Conservation (phyloP, 2,797 vertebrate genomes). For the Delichon dasypus region DNA sequence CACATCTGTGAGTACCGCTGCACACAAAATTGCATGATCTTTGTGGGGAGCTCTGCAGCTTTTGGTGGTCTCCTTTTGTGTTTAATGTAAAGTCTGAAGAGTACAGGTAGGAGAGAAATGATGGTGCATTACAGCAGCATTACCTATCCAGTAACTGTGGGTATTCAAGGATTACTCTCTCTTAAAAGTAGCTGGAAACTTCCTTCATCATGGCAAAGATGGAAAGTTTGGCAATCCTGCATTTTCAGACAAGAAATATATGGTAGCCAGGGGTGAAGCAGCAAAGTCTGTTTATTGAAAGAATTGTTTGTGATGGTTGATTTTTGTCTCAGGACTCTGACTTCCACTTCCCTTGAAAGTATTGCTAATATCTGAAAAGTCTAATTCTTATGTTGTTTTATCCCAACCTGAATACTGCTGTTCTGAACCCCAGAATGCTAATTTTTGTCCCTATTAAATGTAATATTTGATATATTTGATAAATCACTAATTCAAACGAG, state of each 20-base stretch:
- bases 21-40: not conserved
- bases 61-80: not conserved
- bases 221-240: not conserved
- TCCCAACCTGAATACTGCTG: not conserved
- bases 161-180: not conserved
- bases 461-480: not conserved
- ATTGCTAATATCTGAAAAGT: not conserved
- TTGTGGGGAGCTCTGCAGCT: not conserved
- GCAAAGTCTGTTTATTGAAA: not conserved
- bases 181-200: not conserved
- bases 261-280: not conserved
- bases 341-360: not conserved
- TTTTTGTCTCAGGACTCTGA: not conserved
- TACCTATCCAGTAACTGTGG: not conserved
- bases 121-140: not conserved
- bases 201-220: not conserved
- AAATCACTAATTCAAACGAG: not conserved
- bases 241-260: not conserved
- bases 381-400: not conserved
- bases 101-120: not conserved
- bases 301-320: not conserved
- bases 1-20: accelerated
- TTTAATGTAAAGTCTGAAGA: not conserved
- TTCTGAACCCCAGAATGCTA: not conserved
- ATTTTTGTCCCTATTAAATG: not conserved